Evolutionary conservation across 2,888 invertebrate species (phyloP).

Genomic region (Netelia inedita): DNA sequence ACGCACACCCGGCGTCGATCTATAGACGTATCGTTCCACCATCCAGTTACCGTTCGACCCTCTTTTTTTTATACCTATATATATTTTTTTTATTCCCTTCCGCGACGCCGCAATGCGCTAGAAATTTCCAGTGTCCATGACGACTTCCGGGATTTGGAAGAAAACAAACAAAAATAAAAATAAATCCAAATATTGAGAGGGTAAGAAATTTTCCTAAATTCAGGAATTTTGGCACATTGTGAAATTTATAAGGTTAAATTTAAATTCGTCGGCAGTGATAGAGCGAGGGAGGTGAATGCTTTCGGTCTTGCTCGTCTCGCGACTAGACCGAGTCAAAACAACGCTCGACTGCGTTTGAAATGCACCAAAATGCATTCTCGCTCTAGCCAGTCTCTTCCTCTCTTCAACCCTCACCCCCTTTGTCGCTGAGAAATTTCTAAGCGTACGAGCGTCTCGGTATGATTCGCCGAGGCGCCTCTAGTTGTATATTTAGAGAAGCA

Average conservation of each 20-base stretch:
- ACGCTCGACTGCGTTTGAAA: too few species aligned
- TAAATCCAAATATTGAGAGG: neutral
- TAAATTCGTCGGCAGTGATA: constrained; percentile 41
- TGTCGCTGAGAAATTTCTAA: constrained; percentile 41
- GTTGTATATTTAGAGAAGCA: constrained; percentile 68
- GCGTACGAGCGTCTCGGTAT: constrained; percentile 53
- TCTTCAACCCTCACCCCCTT: neutral
- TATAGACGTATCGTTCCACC: neutral
- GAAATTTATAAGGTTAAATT: constrained; percentile 40
- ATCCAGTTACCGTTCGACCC: constrained; percentile 4
- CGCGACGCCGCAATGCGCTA: neutral
- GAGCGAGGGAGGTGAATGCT: neutral
- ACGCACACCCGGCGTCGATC: too few species aligned
- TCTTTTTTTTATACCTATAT: neutral
- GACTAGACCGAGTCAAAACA: too few species aligned
- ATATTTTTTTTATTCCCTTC: neutral
- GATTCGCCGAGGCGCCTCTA: constrained; percentile 64
- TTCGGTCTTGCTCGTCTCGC: too few species aligned
- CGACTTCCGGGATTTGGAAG: constrained; percentile 7
- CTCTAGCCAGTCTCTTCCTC: too few species aligned
- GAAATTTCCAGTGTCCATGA: constrained; percentile 13
- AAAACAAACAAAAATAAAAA: neutral
- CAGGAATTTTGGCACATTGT: neutral
- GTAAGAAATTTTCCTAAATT: neutral
- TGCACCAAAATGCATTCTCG: too few species aligned